phyloP scores from a whole-genome alignment of 2,888 invertebrate species.

The Mythimna lalbum region DNA sequence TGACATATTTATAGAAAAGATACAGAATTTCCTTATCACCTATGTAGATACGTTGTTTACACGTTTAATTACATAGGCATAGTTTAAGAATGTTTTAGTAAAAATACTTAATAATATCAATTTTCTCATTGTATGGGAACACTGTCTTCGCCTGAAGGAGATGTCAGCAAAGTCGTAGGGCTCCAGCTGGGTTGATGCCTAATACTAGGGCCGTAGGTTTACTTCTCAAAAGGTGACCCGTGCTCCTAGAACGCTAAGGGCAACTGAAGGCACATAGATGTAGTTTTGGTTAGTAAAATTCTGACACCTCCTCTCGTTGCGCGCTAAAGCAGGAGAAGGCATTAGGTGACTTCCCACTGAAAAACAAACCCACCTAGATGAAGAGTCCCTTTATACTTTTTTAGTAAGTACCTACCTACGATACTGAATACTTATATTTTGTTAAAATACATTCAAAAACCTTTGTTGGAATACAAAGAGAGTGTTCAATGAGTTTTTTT shows the following conservation, averaged over 20 bases:
- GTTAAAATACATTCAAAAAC: conserved; percentile 16
- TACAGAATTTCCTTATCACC: not conserved
- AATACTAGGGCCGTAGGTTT: too few relatives aligned
- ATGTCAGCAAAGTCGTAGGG: too few relatives aligned
- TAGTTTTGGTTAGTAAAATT: too few relatives aligned
- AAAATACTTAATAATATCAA: not conserved
- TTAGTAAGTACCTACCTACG: not conserved
- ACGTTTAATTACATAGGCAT: not conserved
- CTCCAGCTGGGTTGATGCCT: too few relatives aligned
- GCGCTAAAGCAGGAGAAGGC: too few relatives aligned
- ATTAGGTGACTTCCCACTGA: too few relatives aligned
- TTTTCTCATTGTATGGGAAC: not conserved
- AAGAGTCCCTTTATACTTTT: conserved; percentile 15
- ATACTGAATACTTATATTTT: conserved; percentile 14
- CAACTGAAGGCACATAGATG: too few relatives aligned
- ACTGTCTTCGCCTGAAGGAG: too few relatives aligned
- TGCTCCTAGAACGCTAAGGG: too few relatives aligned
- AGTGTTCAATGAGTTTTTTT: conserved; percentile 43
- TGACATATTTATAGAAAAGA: not conserved
- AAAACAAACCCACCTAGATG: not conserved
- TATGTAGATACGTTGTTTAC: not conserved
- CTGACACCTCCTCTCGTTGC: too few relatives aligned
- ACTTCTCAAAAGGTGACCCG: too few relatives aligned
- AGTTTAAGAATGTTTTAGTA: not conserved
- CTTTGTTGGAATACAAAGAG: conserved; percentile 36